Percentiles rank a stretch among this genome's conserved stretches.
phyloP scores from a whole-genome alignment of 1,140 invertebrate species.

The Drosophila orosa region DNA sequence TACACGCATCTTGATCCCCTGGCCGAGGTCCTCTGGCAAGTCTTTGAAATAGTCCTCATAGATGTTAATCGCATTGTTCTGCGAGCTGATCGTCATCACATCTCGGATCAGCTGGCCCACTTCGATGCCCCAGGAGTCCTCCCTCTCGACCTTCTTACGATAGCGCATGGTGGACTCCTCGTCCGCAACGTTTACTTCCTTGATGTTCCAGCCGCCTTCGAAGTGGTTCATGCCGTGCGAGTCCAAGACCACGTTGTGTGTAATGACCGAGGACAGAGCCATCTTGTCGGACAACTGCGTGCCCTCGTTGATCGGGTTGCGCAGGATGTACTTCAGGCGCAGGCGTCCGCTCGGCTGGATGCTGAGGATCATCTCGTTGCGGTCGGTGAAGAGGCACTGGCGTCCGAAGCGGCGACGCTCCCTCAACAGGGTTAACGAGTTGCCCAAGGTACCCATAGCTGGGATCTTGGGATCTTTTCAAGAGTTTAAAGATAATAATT shows the following conservation, averaged over 20 bases:
- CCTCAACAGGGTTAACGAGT: slow-evolving; percentile 84
- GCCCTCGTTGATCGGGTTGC: slow-evolving; percentile 87
- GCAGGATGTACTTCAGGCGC: slow-evolving; percentile 88
- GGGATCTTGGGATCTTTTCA: too few species aligned
- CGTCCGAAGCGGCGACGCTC: slow-evolving; percentile 89
- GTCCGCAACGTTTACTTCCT: slow-evolving; percentile 94
- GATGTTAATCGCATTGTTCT: slow-evolving; percentile 96
- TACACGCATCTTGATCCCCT: slow-evolving; percentile 58
- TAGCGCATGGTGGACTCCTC: slow-evolving; percentile 93
- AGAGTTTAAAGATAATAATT: neutral
- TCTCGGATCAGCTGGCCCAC: slow-evolving; percentile 58
- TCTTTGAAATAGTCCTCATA: slow-evolving; percentile 93
- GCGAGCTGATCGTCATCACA: slow-evolving; percentile 87
- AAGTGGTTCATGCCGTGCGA: slow-evolving; percentile 92
- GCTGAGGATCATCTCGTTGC: slow-evolving; percentile 89
- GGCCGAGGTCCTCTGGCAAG: slow-evolving; percentile 69
- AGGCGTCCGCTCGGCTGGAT: slow-evolving; percentile 86
- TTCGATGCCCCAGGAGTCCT: slow-evolving; percentile 89
- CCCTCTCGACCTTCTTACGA: slow-evolving; percentile 96
- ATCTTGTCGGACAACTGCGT: slow-evolving; percentile 87
- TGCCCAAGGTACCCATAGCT: slow-evolving; percentile 33
- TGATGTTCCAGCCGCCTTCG: slow-evolving; percentile 97
- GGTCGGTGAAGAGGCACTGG: slow-evolving; percentile 90
- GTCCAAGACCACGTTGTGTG: slow-evolving; percentile 83
- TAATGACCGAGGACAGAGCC: slow-evolving; percentile 87